Conservation (phyloP, 2,888 invertebrate genomes). For the Drosophila niveifrons region DNA sequence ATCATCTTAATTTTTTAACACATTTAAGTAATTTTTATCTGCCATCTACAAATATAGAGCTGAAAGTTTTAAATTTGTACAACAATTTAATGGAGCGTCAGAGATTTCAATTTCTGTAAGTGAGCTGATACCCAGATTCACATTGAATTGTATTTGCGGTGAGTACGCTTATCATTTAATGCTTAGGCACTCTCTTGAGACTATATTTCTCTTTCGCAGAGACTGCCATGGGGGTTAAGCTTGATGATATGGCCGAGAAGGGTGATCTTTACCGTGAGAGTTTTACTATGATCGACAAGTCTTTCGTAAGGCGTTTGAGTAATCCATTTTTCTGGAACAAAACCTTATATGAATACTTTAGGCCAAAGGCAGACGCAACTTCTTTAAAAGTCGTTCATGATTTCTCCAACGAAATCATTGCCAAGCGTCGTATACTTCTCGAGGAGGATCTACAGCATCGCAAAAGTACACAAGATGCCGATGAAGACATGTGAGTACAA, state of each 20-base stretch:
- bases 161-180: background rate
- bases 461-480: slow-evolving; percentile 1
- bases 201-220: background rate
- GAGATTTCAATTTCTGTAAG: slow-evolving; percentile 58
- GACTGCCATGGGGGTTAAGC: slow-evolving; percentile 19
- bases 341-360: background rate
- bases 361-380: background rate
- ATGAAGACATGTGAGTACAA: slow-evolving; percentile 53
- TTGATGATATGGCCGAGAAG: slow-evolving; percentile 19
- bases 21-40: too few species aligned
- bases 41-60: slow-evolving; percentile 48
- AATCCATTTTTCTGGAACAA: slow-evolving; percentile 5
- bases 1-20: too few species aligned
- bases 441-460: slow-evolving; percentile 1
- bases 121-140: slow-evolving; percentile 77
- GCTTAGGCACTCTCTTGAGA: background rate
- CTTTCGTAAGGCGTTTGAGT: slow-evolving; percentile 4
- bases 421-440: slow-evolving; percentile 1
- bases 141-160: slow-evolving; percentile 78
- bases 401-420: slow-evolving; percentile 12
- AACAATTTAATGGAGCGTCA: slow-evolving; percentile 25
- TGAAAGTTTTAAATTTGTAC: slow-evolving; percentile 77
- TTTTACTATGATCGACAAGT: slow-evolving; percentile 10
- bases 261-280: slow-evolving; percentile 12
- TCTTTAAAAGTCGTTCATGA: background rate